Evolutionary conservation across 2,113 vertebrate genomes (phyloP).

Genomic region (Salvator merianae): DNA sequence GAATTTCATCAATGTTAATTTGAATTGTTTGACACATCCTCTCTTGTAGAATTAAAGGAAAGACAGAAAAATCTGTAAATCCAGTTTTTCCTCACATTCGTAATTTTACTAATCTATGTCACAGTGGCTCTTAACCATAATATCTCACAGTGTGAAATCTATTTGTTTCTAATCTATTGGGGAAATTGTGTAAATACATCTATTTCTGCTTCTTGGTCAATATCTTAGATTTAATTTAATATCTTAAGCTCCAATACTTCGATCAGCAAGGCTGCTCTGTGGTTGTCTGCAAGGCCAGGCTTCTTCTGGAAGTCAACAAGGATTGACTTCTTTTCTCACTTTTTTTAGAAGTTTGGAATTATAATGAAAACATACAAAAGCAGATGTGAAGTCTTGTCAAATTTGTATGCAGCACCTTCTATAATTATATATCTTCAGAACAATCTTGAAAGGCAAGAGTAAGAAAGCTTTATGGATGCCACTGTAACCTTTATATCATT

Average conservation of each 20-base stretch:
- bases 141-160: no score
- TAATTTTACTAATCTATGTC: background rate
- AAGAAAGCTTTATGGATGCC: background rate
- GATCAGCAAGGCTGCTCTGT: background rate
- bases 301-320: no score
- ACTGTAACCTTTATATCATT: constrained; percentile 14
- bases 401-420: background rate
- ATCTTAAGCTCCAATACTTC: background rate
- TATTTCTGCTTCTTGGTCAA: no score
- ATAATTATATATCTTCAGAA: constrained; percentile 12
- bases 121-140: no score
- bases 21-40: background rate
- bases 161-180: no score
- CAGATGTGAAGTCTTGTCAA: background rate
- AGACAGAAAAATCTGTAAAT: background rate
- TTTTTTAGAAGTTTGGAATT: background rate
- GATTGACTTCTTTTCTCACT: background rate
- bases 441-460: background rate
- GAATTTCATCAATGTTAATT: background rate
- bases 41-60: background rate
- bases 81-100: background rate
- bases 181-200: no score
- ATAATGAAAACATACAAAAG: background rate
- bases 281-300: background rate
- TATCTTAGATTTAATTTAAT: background rate